Base-by-base conservation (phyloP, 2,888 invertebrate species). In the Cancer borealis region DNA sequence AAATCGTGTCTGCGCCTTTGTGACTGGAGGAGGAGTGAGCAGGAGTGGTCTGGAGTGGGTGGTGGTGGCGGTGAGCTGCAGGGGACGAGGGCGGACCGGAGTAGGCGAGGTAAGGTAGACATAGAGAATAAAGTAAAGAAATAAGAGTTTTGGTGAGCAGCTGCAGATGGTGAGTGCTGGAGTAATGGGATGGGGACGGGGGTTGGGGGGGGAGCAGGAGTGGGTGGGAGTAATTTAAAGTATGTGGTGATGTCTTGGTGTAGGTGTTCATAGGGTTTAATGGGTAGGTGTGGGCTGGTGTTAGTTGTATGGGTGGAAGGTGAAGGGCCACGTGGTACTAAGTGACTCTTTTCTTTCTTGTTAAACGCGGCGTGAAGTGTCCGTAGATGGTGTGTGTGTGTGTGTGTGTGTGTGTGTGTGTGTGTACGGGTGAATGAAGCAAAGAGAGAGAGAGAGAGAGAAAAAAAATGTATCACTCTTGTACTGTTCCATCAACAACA, bases 351-450 rank as follows among this genome's bases (percentile, higher is more conserved):
- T 66, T n/a, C n/a, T 66, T 66, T n/a, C n/a, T 66, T n/a, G 3
- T 4, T n/a, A 6, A 66, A 66, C 5, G 17, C 8, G 3, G 66
- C 54, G 66, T 66, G 1, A 66, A n/a, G 6, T 66, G n/a, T 66
- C 6, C 3, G n/a, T 66, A 66, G 21, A n/a, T 3, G 66, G n/a
- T 66, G 21, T n/a, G 66, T 66, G 14, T 66, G 66, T 66, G 66
- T 66, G 66, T 66, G 66, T 66, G 21, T n/a, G 66, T 66, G 14
- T 66, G 66, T 66, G 66, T 66, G 66, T 66, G 66, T 66, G 66
- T 66, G 66, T 2, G 66, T 8, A 17, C 17, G 66, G 12, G 66
- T 66, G 66, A 17, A 17, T 66, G 30, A 26, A 3, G 5, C 26
- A 26, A 26, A 8, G n/a, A 26, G 12, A 79, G 79, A 10, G 0